Conservation (phyloP, 2,113 vertebrate species). For the Peromyscus polionotus region DNA sequence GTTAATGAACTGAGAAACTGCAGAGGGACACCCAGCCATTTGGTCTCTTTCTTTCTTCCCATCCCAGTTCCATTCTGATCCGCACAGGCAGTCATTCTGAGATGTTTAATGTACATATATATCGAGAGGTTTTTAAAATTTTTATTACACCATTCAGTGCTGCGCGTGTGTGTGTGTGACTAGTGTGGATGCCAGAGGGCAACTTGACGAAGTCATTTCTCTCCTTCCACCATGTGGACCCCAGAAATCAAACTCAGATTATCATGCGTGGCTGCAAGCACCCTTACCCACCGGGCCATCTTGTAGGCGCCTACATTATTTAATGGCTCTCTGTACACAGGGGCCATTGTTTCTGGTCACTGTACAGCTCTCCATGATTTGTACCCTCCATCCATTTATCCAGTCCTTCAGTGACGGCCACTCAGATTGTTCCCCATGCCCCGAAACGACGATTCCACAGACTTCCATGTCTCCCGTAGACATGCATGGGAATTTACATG, state of each 20-base stretch:
- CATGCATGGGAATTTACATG: not conserved
- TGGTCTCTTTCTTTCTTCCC: not conserved
- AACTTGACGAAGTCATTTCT: not conserved
- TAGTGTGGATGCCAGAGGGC: not conserved
- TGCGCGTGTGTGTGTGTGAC: not conserved
- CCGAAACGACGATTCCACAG: not conserved
- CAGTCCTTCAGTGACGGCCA: not conserved
- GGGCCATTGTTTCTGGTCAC: not conserved
- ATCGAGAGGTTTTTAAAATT: not conserved
- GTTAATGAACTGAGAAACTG: not conserved
- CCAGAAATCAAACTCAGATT: not conserved
- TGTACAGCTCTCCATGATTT: not conserved
- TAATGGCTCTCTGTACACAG: accelerated
- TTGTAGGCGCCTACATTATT: not conserved
- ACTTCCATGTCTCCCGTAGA: not conserved
- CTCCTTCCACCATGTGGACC: not conserved
- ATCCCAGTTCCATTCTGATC: not conserved
- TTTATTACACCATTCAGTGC: not conserved
- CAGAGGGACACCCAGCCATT: not conserved
- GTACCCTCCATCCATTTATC: not conserved
- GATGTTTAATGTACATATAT: not conserved
- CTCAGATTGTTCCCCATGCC: not conserved
- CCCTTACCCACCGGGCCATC: not conserved
- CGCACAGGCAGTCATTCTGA: not conserved
- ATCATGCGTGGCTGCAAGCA: not conserved